Evolutionary conservation across 2,888 invertebrate species (phyloP).

Genomic region (Sphaerophoria taeniata): DNA sequence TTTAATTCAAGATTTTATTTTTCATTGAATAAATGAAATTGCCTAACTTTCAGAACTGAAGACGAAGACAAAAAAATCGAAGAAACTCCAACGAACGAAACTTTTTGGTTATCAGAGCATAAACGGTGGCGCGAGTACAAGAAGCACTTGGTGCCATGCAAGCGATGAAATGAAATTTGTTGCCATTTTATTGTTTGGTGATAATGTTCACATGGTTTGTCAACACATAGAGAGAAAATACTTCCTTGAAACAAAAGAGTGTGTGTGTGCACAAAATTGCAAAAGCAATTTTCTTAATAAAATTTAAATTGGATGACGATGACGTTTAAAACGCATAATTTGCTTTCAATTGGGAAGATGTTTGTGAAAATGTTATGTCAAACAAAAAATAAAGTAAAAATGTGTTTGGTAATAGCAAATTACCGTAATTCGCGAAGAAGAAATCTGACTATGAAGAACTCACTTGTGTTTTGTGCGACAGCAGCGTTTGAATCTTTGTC

Average conservation of each 20-base stretch:
- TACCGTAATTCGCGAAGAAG: slow-evolving; percentile 16
- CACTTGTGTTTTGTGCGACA: slow-evolving; percentile 93
- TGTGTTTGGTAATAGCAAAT: slow-evolving; percentile 50
- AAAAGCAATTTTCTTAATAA: slow-evolving; percentile 54
- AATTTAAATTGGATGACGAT: slow-evolving; percentile 14
- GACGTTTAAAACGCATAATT: slow-evolving; percentile 73
- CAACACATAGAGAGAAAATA: slow-evolving; percentile 26
- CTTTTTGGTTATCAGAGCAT: slow-evolving; percentile 63
- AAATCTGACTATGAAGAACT: slow-evolving; percentile 83
- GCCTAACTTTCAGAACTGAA: slow-evolving; percentile 65
- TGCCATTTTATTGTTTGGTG: slow-evolving; percentile 25
- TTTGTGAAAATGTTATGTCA: slow-evolving; percentile 75
- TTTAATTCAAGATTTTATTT: slow-evolving; percentile 6
- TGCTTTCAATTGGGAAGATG: slow-evolving; percentile 79
- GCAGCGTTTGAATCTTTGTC: slow-evolving; percentile 85
- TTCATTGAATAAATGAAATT: slow-evolving; percentile 43
- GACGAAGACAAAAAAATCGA: slow-evolving; percentile 6
- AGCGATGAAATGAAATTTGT: slow-evolving; percentile 42
- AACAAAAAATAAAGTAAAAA: neutral
- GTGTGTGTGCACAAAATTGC: slow-evolving; percentile 19
- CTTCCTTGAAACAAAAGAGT: slow-evolving; percentile 59
- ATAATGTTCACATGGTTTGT: slow-evolving; percentile 52
- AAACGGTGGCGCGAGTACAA: slow-evolving; percentile 22
- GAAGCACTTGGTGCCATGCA: slow-evolving; percentile 38
- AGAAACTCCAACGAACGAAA: slow-evolving; percentile 28